These are phyloP conservation scores for Oophaga sylvatica DNA, from an alignment of 2,797 vertebrate species.

Conservation along the genomic window DNA sequence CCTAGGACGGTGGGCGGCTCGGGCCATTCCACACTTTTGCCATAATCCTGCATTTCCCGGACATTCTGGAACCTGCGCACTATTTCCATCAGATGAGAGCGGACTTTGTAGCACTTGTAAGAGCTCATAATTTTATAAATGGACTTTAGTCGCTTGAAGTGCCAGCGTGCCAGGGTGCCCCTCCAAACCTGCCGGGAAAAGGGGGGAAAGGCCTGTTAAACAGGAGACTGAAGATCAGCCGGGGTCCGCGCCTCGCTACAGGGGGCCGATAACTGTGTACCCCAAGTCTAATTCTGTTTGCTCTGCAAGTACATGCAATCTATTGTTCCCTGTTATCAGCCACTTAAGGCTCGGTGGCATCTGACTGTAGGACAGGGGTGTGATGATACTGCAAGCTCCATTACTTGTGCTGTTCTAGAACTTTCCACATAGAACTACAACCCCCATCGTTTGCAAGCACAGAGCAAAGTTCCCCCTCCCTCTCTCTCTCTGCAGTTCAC, in stretches of 20 bases:
- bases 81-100: conserved; percentile 84
- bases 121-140: conserved; percentile 85
- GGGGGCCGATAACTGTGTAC: too few relatives aligned
- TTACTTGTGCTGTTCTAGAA: too few relatives aligned
- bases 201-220: not conserved
- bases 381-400: too few relatives aligned
- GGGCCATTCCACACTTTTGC: conserved; percentile 84
- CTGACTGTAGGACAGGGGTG: not conserved
- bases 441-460: too few relatives aligned
- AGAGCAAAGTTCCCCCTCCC: too few relatives aligned
- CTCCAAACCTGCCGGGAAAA: conserved; percentile 82
- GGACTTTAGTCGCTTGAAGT: conserved; percentile 79
- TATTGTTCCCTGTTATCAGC: not conserved
- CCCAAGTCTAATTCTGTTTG: too few relatives aligned
- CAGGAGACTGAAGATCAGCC: too few relatives aligned
- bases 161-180: conserved; percentile 82
- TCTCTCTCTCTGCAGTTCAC: too few relatives aligned
- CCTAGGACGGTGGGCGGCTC: conserved; percentile 77
- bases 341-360: not conserved
- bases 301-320: not conserved
- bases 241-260: too few relatives aligned
- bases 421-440: too few relatives aligned
- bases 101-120: conserved; percentile 89
- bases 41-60: conserved; percentile 80
- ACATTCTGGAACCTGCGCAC: conserved; percentile 78